Conservation (phyloP, 1,140 invertebrate species). For the Heliconius melpomene region DNA sequence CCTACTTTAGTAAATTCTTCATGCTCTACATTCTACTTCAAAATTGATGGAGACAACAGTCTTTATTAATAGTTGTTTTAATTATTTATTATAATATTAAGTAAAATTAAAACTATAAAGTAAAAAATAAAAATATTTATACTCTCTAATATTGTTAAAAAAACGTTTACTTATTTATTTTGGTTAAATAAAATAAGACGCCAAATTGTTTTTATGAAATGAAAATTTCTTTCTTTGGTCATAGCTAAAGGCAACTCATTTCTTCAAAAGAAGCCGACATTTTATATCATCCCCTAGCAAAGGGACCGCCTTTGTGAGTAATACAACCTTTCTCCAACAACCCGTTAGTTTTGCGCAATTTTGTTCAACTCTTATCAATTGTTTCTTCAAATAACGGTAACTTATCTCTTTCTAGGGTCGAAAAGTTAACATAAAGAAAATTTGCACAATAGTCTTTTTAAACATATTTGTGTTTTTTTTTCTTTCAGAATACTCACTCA, state of each 20-base stretch:
- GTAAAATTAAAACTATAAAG: too few species aligned
- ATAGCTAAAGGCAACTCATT: slow-evolving; percentile 24
- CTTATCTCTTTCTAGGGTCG: slow-evolving; percentile 32
- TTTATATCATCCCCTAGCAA: slow-evolving; percentile 66
- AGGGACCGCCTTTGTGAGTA: slow-evolving; percentile 60
- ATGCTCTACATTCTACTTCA: too few species aligned
- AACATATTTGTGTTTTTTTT: slow-evolving; percentile 30
- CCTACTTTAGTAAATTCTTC: too few species aligned
- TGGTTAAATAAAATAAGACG: too few species aligned
- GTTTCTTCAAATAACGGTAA: slow-evolving; percentile 49
- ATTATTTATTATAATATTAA: too few species aligned
- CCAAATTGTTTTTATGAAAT: slow-evolving; percentile 58
- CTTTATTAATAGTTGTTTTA: too few species aligned
- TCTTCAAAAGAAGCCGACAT: slow-evolving; percentile 59
- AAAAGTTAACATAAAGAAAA: slow-evolving; percentile 40
- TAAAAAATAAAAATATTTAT: too few species aligned
- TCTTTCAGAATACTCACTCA: slow-evolving; percentile 15
- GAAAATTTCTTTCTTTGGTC: slow-evolving; percentile 60
- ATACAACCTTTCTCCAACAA: slow-evolving; percentile 56
- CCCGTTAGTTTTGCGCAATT: slow-evolving; percentile 60
- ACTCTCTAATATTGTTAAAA: too few species aligned
- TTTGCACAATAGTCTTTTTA: slow-evolving; percentile 34
- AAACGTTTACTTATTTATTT: too few species aligned
- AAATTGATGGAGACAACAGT: too few species aligned
- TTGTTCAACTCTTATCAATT: slow-evolving; percentile 56